Evolutionary conservation across 2,113 vertebrate species (phyloP).

Genomic region (Pedetes capensis): DNA sequence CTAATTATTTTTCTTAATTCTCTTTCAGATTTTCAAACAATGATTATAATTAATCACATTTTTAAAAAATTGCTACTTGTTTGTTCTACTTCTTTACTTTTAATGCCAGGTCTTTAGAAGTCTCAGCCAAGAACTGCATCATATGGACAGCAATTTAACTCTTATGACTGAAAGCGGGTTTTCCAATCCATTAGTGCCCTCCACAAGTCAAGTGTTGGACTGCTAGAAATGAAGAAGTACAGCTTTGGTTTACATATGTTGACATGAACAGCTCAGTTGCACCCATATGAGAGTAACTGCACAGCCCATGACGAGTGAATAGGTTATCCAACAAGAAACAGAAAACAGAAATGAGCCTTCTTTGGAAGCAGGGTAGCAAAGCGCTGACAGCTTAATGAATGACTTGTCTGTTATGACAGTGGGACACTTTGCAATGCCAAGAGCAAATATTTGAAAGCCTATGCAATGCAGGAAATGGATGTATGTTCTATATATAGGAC

Average conservation of each 20-base stretch:
- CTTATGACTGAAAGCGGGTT: slow-evolving; percentile 73
- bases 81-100: slow-evolving; percentile 78
- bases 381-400: slow-evolving; percentile 91
- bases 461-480: slow-evolving; percentile 86
- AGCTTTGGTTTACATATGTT: slow-evolving; percentile 85
- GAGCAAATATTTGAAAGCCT: slow-evolving; percentile 88
- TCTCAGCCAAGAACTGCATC: slow-evolving; percentile 83
- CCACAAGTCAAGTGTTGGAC: slow-evolving; percentile 76
- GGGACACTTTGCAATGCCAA: slow-evolving; percentile 87
- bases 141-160: slow-evolving; percentile 75
- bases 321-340: slow-evolving; percentile 82
- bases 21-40: slow-evolving; percentile 77
- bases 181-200: slow-evolving; percentile 83
- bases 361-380: slow-evolving; percentile 81
- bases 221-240: slow-evolving; percentile 70
- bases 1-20: slow-evolving; percentile 70
- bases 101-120: slow-evolving; percentile 77
- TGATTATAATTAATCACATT: slow-evolving; percentile 79
- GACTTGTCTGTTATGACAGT: slow-evolving; percentile 89
- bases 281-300: slow-evolving; percentile 82
- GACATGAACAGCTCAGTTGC: slow-evolving; percentile 85
- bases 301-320: slow-evolving; percentile 84
- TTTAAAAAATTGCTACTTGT: slow-evolving; percentile 72
- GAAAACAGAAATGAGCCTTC: slow-evolving; percentile 83
- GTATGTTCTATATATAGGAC: slow-evolving; percentile 78